phyloP scores from a whole-genome alignment of 1,140 invertebrate genomes.

The Onthophagus taurus region DNA sequence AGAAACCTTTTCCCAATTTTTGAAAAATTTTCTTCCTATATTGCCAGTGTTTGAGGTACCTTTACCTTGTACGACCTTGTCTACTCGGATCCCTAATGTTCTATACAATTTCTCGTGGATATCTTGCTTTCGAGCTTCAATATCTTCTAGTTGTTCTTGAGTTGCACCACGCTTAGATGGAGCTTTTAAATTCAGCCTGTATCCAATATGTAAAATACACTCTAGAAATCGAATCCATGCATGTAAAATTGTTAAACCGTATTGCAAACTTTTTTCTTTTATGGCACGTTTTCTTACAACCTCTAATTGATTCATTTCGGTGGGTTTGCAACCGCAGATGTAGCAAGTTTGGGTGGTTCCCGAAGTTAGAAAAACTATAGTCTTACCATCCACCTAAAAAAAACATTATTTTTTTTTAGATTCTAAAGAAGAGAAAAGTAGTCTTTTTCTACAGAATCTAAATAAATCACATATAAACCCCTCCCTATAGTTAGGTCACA shows the following conservation, averaged over 20 bases:
- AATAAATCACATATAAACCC: too few species aligned
- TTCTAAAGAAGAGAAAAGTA: too few species aligned
- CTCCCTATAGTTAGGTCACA: too few species aligned
- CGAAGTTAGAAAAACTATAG: neutral
- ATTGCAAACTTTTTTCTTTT: neutral
- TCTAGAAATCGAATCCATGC: constrained; percentile 1
- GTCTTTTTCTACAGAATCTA: too few species aligned
- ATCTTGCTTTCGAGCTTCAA: neutral
- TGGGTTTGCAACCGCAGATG: neutral
- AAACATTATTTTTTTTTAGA: too few species aligned
- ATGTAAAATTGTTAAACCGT: neutral
- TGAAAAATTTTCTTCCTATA: constrained; percentile 33
- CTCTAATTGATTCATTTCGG: neutral
- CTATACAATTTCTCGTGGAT: neutral
- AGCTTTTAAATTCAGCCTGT: neutral
- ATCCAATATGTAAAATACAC: neutral
- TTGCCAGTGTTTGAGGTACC: constrained; percentile 36
- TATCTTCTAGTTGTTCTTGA: neutral
- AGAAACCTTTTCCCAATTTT: constrained; percentile 20
- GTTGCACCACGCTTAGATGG: neutral
- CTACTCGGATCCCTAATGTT: constrained; percentile 17
- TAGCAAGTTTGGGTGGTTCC: neutral
- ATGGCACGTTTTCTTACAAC: neutral
- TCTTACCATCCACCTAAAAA: neutral
- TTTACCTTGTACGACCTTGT: constrained; percentile 31